A percentile compares a stretch with the other conserved stretches of the same genome.
Evolutionary conservation across 1,140 invertebrate genomes (phyloP).

Genomic region (Drosophila elegans): DNA sequence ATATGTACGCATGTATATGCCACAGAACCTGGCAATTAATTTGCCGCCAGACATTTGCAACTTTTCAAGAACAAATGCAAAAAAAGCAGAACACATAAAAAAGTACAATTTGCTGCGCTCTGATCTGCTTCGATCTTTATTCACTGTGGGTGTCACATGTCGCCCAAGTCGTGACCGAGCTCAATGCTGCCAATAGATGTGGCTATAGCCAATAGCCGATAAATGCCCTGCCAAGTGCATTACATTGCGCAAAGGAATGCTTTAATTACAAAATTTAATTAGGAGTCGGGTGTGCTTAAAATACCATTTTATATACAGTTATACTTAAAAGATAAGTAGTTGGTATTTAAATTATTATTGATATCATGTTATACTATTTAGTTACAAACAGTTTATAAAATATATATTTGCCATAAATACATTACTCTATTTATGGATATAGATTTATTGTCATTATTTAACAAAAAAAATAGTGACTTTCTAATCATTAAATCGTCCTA

Average conservation of each 20-base stretch:
- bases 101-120: constrained; percentile 25
- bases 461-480: too few species aligned
- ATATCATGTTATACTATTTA: too few species aligned
- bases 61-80: constrained; percentile 66
- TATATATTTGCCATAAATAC: too few species aligned
- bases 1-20: constrained; percentile 2
- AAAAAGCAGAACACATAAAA: constrained; percentile 28
- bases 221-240: constrained; percentile 30
- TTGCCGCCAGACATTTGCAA: constrained; percentile 59
- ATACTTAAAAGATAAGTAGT: too few species aligned
- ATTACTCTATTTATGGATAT: too few species aligned
- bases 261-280: constrained; percentile 25
- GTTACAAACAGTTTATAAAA: too few species aligned
- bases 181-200: constrained; percentile 45
- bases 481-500: too few species aligned
- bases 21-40: constrained; percentile 44
- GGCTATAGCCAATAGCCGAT: constrained; percentile 7
- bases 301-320: not conserved
- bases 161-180: constrained; percentile 48
- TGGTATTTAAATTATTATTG: too few species aligned
- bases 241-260: constrained; percentile 11
- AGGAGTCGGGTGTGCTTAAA: constrained; percentile 4
- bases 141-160: constrained; percentile 52
- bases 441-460: too few species aligned
- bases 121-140: constrained; percentile 26